A percentile compares a stretch with the other conserved stretches of the same genome.
Evolutionary conservation across 2,113 vertebrate species (phyloP).

Genomic region (Lagenorhynchus albirostris): DNA sequence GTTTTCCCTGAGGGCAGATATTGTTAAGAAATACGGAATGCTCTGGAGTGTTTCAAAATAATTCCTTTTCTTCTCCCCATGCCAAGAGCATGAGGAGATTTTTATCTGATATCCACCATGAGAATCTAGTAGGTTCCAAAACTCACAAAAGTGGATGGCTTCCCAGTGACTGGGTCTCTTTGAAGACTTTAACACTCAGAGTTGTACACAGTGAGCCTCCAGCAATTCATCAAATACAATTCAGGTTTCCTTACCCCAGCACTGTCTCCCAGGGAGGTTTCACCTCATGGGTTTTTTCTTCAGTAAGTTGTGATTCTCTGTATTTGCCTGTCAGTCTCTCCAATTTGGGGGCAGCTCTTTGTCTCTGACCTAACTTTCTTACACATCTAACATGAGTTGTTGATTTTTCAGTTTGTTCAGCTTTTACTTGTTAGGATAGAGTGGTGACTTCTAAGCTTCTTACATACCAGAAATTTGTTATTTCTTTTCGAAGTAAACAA

Average conservation of each 20-base stretch:
- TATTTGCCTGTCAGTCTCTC: not conserved
- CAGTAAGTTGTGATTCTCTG: not conserved
- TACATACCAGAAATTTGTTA: not conserved
- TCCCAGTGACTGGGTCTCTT: too few relatives aligned
- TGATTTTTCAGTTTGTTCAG: not conserved
- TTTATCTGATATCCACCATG: not conserved
- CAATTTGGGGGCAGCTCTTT: not conserved
- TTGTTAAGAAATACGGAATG: not conserved
- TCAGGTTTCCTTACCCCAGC: not conserved
- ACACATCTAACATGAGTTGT: not conserved
- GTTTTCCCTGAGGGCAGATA: not conserved
- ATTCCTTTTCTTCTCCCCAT: not conserved
- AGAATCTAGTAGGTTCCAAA: not conserved
- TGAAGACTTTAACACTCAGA: not conserved
- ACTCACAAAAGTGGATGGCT: not conserved
- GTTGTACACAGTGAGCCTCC: not conserved
- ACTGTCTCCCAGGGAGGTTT: not conserved
- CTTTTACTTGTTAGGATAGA: not conserved
- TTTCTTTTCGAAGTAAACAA: slow-evolving; percentile 24
- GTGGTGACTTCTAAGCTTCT: not conserved
- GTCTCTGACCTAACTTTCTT: not conserved
- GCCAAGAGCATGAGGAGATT: not conserved
- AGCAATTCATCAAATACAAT: not conserved
- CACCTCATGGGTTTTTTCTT: not conserved
- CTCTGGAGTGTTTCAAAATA: not conserved